Conservation (phyloP, 2,113 vertebrate genomes). For the Rynchops niger region DNA sequence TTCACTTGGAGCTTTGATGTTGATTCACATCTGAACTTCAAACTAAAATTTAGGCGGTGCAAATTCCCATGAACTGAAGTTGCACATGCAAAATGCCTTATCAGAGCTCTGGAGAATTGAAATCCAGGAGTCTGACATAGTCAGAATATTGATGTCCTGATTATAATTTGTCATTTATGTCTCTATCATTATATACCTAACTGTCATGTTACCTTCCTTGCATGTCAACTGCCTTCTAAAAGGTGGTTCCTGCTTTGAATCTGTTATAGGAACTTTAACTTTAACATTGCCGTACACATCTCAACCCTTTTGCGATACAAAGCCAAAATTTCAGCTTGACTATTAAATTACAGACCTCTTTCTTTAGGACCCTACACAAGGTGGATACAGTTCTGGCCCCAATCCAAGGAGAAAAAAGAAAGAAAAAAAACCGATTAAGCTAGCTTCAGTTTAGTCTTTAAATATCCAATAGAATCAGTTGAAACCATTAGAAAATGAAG, state of each 20-base stretch:
- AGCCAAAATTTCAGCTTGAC: background rate
- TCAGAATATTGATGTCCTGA: conserved; percentile 25
- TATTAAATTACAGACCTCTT: background rate
- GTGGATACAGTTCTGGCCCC: background rate
- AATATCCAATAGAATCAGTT: background rate
- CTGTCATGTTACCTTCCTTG: background rate
- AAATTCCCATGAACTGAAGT: conserved; percentile 13
- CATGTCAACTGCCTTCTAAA: background rate
- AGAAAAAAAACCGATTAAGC: background rate
- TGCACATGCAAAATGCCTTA: background rate
- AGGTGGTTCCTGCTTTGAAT: conserved; percentile 1
- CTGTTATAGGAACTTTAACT: background rate
- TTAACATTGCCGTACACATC: background rate
- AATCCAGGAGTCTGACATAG: background rate
- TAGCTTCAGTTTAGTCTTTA: background rate
- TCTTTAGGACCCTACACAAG: background rate
- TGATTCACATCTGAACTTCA: conserved; percentile 34
- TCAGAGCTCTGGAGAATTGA: background rate
- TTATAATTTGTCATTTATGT: conserved; percentile 27
- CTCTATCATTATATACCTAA: background rate
- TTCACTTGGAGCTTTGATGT: conserved; percentile 20
- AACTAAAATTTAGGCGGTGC: conserved; percentile 7
- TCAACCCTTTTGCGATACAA: background rate
- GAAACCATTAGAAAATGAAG: background rate
- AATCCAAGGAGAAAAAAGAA: background rate